Evolutionary conservation across 2,888 invertebrate species (phyloP), one percentile per base, ranked within the genome.

Genomic region (Brachycybe producta): DNA sequence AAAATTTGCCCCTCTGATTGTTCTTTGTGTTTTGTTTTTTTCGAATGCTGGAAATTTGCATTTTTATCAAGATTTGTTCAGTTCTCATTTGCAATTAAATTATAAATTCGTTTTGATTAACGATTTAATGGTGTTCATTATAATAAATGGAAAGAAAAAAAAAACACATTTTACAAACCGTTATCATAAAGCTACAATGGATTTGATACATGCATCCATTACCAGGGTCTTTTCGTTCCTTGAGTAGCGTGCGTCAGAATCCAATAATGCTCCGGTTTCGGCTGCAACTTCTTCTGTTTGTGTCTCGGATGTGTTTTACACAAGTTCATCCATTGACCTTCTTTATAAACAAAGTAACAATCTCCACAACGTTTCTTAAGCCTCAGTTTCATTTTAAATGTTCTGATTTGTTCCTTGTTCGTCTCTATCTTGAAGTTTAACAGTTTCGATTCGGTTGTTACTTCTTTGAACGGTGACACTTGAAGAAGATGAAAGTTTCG

Each of bases 291-390:
- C 76, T 80, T 80, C 67, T 86, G 86, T 62, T 88, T 88, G 63
- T 90, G 88, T 32, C 86, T 75, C 21, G 79, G 80, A 62, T 77
- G 77, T 26, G 78, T 78, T 49, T 78, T 79, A 59, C 88, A 90
- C 57, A 82, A 75, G 36, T 84, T 77, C 65, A 77, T 82, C 58
- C 76, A 62, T 52, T 82, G 73, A 57, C 80, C 75, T 58, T 82
- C 73, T 50, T 80, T 69, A 38, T 73, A 69, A 11, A 83, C 79
- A 60, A 81, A 73, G 60, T 79, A 82, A 63, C 90, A 90, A 60
- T 81, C 79, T 65, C 79, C 80, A 62, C 90, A 90, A 35, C 88
- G 76, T 49, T 77, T 72, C 51, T 72, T 73, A 27, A 84, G 69
- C 15, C 65, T 65, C 4, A 80, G 82, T 62, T 77, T 82, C 2